These are phyloP conservation scores for Cardinalis cardinalis DNA, from an alignment of 2,113 vertebrate species.

Conservation along the genomic window DNA sequence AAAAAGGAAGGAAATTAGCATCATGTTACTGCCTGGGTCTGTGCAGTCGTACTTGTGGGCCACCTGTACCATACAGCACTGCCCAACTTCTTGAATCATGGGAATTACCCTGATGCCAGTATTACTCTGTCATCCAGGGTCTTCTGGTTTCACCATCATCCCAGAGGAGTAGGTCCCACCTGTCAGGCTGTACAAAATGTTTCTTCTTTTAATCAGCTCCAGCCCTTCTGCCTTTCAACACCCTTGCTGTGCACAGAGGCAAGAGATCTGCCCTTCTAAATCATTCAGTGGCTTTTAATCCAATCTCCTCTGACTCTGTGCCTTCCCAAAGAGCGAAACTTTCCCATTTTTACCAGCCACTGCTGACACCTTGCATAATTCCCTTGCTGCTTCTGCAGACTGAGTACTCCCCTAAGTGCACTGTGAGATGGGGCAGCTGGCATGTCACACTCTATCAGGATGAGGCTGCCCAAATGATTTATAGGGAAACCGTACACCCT, in stretches of 20 bases:
- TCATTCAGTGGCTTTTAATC: not conserved
- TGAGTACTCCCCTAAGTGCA: not conserved
- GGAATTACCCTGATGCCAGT: not conserved
- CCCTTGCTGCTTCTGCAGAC: not conserved
- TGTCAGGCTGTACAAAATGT: not conserved
- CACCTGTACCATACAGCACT: not conserved
- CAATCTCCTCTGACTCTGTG: accelerated
- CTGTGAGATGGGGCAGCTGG: accelerated
- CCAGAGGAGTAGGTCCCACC: not conserved
- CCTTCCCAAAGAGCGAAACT: not conserved
- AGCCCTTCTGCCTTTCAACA: not conserved
- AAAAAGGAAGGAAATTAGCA: not conserved
- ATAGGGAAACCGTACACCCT: not conserved
- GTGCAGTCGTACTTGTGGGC: not conserved
- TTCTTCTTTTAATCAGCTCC: not conserved
- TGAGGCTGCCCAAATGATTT: not conserved
- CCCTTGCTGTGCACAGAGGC: not conserved
- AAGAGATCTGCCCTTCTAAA: not conserved
- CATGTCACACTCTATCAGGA: not conserved
- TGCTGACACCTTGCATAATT: not conserved
- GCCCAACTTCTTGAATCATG: not conserved
- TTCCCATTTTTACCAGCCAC: not conserved
- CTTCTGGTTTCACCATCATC: not conserved
- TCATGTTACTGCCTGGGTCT: not conserved
- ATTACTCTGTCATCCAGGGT: not conserved